Conservation (phyloP, 2,888 invertebrate genomes). For the Calameuta filiformis region DNA sequence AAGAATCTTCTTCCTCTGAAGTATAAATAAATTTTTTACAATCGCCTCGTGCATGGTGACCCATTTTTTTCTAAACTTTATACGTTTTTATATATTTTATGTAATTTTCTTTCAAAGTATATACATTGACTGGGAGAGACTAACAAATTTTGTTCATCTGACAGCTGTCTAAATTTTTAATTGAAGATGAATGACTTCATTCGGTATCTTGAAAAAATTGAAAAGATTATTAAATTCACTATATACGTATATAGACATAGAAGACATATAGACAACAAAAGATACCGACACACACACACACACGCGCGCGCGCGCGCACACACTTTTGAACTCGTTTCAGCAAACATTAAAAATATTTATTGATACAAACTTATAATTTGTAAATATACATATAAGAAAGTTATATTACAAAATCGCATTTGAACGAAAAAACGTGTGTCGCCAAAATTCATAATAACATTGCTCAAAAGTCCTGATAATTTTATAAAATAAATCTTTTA, state of each 20-base stretch:
- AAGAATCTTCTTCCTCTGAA: constrained; percentile 52
- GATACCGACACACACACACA: too few species aligned
- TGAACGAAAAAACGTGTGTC: background rate
- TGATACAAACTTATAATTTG: background rate
- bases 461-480: background rate
- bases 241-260: too few species aligned
- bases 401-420: background rate
- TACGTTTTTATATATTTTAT: constrained; percentile 1
- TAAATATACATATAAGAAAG: background rate
- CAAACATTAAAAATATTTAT: background rate
- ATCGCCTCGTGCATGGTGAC: constrained; percentile 44
- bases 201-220: background rate
- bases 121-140: background rate
- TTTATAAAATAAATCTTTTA: background rate
- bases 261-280: too few species aligned
- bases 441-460: background rate
- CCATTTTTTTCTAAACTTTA: constrained; percentile 32
- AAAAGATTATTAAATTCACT: background rate
- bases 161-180: background rate
- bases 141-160: background rate
- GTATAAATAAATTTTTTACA: constrained; percentile 38
- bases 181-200: background rate
- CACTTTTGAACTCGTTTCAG: background rate
- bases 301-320: too few species aligned
- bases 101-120: background rate